A percentile compares a stretch with the other conserved stretches of the same genome.
These are phyloP conservation scores for Asobara japonica DNA, from an alignment of 1,140 invertebrate genomes.

Conservation along the genomic window DNA sequence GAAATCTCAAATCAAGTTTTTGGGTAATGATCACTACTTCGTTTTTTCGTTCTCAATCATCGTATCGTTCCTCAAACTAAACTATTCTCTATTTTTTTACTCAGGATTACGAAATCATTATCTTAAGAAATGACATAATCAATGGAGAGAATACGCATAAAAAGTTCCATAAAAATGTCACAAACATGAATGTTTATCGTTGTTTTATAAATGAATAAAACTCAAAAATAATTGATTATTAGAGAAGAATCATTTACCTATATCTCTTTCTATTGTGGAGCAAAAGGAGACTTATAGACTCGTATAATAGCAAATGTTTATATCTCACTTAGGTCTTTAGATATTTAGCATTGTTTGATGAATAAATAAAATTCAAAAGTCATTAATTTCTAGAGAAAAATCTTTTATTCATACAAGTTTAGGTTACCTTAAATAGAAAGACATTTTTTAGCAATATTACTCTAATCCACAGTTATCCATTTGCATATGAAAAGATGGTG, in stretches of 20 bases:
- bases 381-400: background rate
- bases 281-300: too few species aligned
- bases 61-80: conserved; percentile 23
- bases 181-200: too few species aligned
- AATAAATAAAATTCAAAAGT: background rate
- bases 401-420: conserved; percentile 19
- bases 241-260: too few species aligned
- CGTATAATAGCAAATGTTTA: too few species aligned
- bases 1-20: background rate
- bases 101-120: conserved; percentile 23
- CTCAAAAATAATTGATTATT: too few species aligned
- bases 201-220: too few species aligned
- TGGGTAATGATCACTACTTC: too few species aligned
- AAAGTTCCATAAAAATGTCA: background rate
- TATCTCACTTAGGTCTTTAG: too few species aligned
- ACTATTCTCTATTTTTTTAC: conserved; percentile 23
- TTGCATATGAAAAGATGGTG: conserved; percentile 25
- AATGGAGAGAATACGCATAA: conserved; percentile 7
- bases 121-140: background rate
- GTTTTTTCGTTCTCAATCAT: background rate
- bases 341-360: too few species aligned
- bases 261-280: too few species aligned
- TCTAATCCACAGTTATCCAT: background rate
- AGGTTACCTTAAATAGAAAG: conserved; percentile 2
- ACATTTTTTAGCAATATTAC: background rate